A percentile compares a stretch with the other conserved stretches of the same genome.
These are phyloP conservation scores for Aplidium turbinatum DNA, from an alignment of 23 tunicate species.

Conservation along the genomic window DNA sequence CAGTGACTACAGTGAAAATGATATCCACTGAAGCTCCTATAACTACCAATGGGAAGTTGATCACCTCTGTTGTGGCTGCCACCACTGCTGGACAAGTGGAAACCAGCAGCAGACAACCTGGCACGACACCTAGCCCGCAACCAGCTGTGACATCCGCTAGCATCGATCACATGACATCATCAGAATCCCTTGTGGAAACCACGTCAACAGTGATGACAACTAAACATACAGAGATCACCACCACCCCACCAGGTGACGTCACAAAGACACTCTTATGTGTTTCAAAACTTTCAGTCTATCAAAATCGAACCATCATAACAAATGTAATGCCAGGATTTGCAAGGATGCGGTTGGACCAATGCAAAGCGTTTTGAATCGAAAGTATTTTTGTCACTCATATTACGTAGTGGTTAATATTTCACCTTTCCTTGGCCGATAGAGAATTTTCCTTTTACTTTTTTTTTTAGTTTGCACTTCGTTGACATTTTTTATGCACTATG, in stretches of 20 bases:
- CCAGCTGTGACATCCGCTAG: slow-evolving; percentile 8
- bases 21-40: background rate
- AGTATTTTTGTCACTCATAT: too few species aligned
- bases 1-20: slow-evolving; percentile 21
- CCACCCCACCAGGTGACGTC: slow-evolving; percentile 17
- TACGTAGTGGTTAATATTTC: too few species aligned
- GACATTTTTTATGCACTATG: too few species aligned
- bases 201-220: slow-evolving; percentile 38
- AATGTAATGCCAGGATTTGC: too few species aligned
- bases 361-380: too few species aligned
- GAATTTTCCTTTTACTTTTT: too few species aligned
- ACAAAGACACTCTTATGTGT: too few species aligned
- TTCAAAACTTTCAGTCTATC: too few species aligned
- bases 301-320: too few species aligned
- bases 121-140: background rate
- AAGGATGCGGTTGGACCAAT: too few species aligned
- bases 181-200: slow-evolving; percentile 20
- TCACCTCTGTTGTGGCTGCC: background rate
- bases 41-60: background rate
- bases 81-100: slow-evolving; percentile 7
- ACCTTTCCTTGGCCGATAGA: too few species aligned
- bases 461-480: too few species aligned
- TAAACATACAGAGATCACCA: slow-evolving; percentile 17
- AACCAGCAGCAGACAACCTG: background rate
- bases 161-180: background rate